Percentiles rank a stretch among this genome's conserved stretches.
Conservation (phyloP, 2,113 vertebrate genomes). For the Rhegmatorhina hoffmannsi region DNA sequence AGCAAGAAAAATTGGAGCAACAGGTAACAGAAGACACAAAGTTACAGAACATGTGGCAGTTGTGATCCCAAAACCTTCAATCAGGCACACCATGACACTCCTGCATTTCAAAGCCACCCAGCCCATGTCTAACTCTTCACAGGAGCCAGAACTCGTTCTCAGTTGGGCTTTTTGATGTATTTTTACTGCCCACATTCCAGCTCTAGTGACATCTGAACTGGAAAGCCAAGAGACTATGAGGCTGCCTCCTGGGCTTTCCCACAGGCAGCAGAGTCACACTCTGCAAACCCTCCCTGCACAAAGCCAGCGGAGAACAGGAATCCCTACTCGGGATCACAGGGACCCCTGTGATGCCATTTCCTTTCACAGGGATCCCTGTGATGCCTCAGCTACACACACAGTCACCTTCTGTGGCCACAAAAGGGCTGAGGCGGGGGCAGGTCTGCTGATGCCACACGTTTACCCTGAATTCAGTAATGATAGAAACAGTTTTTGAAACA, state of each 20-base stretch:
- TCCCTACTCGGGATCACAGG: accelerated
- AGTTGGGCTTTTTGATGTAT: background rate
- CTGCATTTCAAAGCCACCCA: background rate
- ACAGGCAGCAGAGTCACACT: background rate
- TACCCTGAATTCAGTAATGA: background rate
- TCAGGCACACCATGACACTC: background rate
- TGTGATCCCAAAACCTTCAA: background rate
- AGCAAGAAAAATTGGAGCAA: background rate
- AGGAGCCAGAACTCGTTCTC: background rate
- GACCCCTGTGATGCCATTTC: background rate
- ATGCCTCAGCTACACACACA: background rate
- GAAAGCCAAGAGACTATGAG: background rate
- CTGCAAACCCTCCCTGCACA: background rate
- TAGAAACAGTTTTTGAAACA: background rate
- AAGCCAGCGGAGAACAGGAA: background rate
- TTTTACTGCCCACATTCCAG: background rate
- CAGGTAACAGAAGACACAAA: background rate
- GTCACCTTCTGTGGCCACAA: background rate
- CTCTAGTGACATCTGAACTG: background rate
- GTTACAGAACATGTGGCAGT: background rate
- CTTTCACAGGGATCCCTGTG: background rate
- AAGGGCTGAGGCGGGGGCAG: background rate
- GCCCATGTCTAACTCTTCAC: background rate
- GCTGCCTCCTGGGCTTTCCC: background rate
- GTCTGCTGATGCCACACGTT: background rate